Base-by-base conservation (phyloP, 2,888 invertebrate genomes). In the Marasmarcha lunaedactyla region DNA sequence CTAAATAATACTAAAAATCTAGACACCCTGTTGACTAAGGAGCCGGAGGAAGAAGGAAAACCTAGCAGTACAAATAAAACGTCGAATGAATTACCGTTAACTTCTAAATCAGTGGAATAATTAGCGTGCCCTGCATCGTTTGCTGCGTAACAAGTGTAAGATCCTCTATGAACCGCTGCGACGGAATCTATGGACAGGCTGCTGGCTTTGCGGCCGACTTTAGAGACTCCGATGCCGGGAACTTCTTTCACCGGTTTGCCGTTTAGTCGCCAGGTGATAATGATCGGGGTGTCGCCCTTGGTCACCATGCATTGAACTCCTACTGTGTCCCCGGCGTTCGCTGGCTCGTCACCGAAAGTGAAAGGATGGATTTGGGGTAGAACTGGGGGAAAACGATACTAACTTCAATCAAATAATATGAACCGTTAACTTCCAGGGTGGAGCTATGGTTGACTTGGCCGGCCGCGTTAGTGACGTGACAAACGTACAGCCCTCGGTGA, bases 201-300 rank as follows among this genome's bases (percentile, higher is more conserved):
- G 67, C 90, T 91, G 36, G 89, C 70, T 52, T 88, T 87, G 48
- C 86, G 87, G 14, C 87, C 87, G 57, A 87, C 86, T 69, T 85
- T 86, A 35, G 84, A 79, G 30, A 88, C 84, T 1, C 85, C 72
- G 42, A 89, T 78, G 49, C 88, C 88, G 47, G 73, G 71, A 59
- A 74, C 81, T 50, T 65, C 77, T 41, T 56, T 84, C 51, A 85
- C 87, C 52, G 77, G 85, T 61, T 72, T 85, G 50, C 87, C 88
- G 70, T 93, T 90, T 47, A 92, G 87, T 15, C 85, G 85, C 94
- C 94, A 94, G 39, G 86, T 86, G 40, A 94, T 89, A 56, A 87
- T 87, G 26, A 94, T 79, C 5, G 94, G 94, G 38, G 87, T 83
- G 63, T 94, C 94, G 35, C 95, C 93, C 69, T 92, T 91, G 36